Conservation (phyloP, 2,113 vertebrate species). For the Pavo muticus region DNA sequence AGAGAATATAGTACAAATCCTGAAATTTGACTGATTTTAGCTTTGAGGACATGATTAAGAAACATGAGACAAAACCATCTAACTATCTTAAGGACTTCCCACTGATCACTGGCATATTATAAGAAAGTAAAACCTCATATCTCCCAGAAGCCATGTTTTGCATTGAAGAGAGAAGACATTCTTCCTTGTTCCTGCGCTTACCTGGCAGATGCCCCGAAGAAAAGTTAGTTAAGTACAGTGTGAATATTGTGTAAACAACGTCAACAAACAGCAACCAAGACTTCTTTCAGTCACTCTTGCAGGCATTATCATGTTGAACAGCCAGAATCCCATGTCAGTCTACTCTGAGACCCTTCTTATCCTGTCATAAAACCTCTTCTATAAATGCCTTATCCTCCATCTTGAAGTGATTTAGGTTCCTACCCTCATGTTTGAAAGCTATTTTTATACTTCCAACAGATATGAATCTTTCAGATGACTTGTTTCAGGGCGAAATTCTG, state of each 20-base stretch:
- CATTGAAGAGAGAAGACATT: neutral
- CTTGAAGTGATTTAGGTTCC: neutral
- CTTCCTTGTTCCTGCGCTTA: neutral
- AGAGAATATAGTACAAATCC: neutral
- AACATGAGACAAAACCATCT: neutral
- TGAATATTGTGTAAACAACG: neutral
- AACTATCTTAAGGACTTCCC: neutral
- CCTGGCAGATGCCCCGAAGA: neutral
- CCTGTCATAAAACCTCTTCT: neutral
- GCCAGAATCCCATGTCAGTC: neutral
- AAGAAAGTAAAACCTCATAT: neutral
- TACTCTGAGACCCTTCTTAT: neutral
- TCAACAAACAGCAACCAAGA: neutral
- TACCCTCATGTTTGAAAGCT: neutral
- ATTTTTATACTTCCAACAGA: neutral
- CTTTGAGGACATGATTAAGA: neutral
- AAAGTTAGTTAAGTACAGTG: neutral
- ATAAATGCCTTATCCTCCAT: neutral
- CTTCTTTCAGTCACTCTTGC: neutral
- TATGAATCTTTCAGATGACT: neutral
- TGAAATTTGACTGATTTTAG: neutral
- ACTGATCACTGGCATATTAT: neutral
- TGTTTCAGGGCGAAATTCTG: neutral
- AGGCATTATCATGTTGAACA: neutral
- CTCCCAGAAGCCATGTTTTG: constrained; percentile 5